Conservation (phyloP, 2,888 invertebrate species). For the Strigamia crassipes region DNA sequence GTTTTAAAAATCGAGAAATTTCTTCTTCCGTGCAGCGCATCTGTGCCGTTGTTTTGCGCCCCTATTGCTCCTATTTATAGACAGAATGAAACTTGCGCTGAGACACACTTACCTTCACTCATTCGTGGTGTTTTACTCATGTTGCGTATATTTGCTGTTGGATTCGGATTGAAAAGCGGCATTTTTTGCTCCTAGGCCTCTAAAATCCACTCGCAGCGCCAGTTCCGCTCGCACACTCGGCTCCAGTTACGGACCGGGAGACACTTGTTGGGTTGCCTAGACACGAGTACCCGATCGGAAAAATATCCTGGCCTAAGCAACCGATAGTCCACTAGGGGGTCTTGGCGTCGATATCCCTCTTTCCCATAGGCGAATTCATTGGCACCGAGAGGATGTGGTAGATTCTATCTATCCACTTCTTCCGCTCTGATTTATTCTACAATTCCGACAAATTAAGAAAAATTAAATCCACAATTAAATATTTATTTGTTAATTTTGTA, state of each 20-base stretch:
- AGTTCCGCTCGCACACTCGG: not conserved
- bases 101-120: not conserved
- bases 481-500: no score
- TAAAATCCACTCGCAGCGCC: not conserved
- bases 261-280: slow-evolving; percentile 18
- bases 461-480: no score
- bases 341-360: not conserved
- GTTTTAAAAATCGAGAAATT: no score
- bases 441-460: no score
- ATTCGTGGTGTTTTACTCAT: not conserved
- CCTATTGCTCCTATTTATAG: slow-evolving; percentile 12
- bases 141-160: not conserved
- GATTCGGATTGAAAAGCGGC: not conserved
- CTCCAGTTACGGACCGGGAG: slow-evolving; percentile 17
- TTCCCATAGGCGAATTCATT: slow-evolving; percentile 4
- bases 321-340: slow-evolving; percentile 2
- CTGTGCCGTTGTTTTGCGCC: not conserved
- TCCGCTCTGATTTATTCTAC: not conserved
- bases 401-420: no score
- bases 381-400: not conserved
- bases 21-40: not conserved
- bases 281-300: not conserved
- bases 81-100: not conserved
- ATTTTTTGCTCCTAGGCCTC: not conserved
- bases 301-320: not conserved